Evolutionary conservation across 2,888 invertebrate genomes (phyloP).

Genomic region (Himalopsyche anomala): DNA sequence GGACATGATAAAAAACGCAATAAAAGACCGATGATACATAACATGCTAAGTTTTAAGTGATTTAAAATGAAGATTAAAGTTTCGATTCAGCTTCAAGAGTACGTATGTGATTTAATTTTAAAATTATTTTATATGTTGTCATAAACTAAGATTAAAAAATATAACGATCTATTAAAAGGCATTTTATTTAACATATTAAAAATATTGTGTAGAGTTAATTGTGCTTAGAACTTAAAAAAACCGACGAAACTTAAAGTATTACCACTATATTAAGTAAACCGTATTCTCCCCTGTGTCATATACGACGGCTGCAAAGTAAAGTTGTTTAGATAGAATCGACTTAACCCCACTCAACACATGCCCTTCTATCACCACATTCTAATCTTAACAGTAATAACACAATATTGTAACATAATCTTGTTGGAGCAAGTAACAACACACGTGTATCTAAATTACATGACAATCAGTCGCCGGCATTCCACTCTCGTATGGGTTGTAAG

Average conservation of each 20-base stretch:
- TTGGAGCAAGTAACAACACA: slow-evolving; percentile 32
- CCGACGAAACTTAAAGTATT: background rate
- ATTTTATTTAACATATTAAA: too few species aligned
- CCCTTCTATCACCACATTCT: slow-evolving; percentile 59
- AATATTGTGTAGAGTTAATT: background rate
- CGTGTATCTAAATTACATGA: slow-evolving; percentile 46
- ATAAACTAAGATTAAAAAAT: too few species aligned
- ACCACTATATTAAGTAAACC: background rate
- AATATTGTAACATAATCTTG: slow-evolving; percentile 62
- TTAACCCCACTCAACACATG: slow-evolving; percentile 39
- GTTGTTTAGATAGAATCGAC: slow-evolving; percentile 40
- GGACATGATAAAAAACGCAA: too few species aligned
- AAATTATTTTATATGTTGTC: too few species aligned
- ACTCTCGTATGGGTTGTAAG: background rate
- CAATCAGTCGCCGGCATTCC: slow-evolving; percentile 50
- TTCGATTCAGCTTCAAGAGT: too few species aligned
- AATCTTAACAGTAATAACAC: slow-evolving; percentile 56
- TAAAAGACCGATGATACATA: too few species aligned
- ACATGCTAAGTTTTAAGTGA: too few species aligned
- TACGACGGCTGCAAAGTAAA: background rate
- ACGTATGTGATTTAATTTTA: too few species aligned
- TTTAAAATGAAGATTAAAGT: too few species aligned
- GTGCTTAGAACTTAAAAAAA: background rate
- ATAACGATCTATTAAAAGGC: too few species aligned
- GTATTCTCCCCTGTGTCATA: slow-evolving; percentile 24